These are phyloP conservation scores for Acronicta aceris DNA, from an alignment of 2,888 invertebrate genomes.

Conservation along the genomic window DNA sequence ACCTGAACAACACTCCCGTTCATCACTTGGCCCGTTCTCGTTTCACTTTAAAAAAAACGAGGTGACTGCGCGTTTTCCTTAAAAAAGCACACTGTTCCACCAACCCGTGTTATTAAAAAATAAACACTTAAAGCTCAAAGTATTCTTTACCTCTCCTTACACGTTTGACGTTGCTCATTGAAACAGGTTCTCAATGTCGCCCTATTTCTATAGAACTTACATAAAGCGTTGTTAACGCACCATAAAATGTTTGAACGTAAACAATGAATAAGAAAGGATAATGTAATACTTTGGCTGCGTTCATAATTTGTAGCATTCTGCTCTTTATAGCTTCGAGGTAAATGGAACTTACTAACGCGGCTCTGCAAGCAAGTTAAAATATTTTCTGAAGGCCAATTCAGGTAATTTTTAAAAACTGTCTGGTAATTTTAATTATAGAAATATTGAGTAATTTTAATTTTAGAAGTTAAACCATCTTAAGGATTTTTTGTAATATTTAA, in stretches of 20 bases:
- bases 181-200: conserved; percentile 51
- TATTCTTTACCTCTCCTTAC: conserved; percentile 51
- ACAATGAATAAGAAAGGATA: conserved; percentile 49
- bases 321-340: conserved; percentile 22
- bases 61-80: conserved; percentile 73
- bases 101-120: conserved; percentile 54
- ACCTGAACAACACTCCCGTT: conserved; percentile 63
- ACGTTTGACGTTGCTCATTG: conserved; percentile 28
- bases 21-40: conserved; percentile 69
- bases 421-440: too few relatives aligned
- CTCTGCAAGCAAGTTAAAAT: conserved; percentile 10
- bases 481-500: too few relatives aligned
- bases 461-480: too few relatives aligned
- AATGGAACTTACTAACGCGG: conserved; percentile 18
- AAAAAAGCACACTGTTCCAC: conserved; percentile 51
- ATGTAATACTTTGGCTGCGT: conserved; percentile 35
- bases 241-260: conserved; percentile 54
- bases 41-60: conserved; percentile 71
- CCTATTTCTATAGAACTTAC: conserved; percentile 47
- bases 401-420: conserved; percentile 5
- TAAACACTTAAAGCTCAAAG: conserved; percentile 57
- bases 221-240: conserved; percentile 48
- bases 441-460: too few relatives aligned
- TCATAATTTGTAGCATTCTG: conserved; percentile 33
- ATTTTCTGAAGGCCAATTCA: neutral